Conservation (phyloP, 2,113 vertebrate genomes). For the Tragelaphus scriptus region DNA sequence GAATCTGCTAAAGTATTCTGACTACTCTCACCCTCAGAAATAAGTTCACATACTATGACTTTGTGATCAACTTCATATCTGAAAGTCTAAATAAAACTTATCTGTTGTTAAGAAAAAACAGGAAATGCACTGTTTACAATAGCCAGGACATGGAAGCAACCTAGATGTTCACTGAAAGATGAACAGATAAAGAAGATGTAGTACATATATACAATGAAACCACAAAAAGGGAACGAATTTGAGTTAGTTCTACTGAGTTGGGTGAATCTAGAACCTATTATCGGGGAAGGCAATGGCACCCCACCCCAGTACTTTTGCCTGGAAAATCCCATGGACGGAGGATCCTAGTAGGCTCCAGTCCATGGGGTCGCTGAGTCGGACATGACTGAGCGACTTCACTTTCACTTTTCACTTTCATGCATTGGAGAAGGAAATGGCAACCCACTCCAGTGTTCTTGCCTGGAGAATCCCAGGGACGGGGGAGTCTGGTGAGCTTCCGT, state of each 20-base stretch:
- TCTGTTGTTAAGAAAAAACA: not conserved
- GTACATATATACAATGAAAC: not conserved
- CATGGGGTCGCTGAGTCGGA: too few relatives aligned
- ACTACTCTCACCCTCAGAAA: not conserved
- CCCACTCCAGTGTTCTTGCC: too few relatives aligned
- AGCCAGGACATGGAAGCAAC: not conserved
- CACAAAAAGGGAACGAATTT: not conserved
- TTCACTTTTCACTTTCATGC: too few relatives aligned
- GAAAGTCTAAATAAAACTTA: not conserved
- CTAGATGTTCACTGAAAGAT: not conserved
- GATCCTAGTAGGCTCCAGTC: too few relatives aligned
- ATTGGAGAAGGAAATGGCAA: too few relatives aligned
- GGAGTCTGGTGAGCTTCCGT: too few relatives aligned
- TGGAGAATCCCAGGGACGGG: too few relatives aligned
- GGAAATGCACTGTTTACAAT: not conserved
- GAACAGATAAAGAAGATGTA: not conserved
- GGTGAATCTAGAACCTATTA: not conserved
- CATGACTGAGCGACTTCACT: too few relatives aligned
- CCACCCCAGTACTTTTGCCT: too few relatives aligned
- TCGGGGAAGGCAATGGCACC: not conserved
- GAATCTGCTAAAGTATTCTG: not conserved
- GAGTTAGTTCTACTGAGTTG: not conserved
- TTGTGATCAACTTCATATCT: not conserved
- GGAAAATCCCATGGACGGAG: too few relatives aligned
- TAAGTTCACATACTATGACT: not conserved